These are phyloP conservation scores for Tubulanus polymorphus DNA, from an alignment of 2,888 invertebrate species.

Conservation along the genomic window DNA sequence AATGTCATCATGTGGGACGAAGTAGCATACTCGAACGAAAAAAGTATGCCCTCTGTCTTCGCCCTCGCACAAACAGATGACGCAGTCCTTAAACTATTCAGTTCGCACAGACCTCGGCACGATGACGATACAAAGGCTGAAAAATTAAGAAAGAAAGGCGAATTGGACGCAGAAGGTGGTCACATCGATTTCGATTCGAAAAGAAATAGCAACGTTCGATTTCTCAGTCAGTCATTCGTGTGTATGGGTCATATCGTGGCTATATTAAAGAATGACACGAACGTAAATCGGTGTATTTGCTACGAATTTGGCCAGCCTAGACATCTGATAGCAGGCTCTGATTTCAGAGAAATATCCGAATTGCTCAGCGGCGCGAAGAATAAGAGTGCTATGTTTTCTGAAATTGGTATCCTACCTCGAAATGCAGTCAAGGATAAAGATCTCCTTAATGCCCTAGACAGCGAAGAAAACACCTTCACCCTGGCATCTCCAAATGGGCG, in stretches of 20 bases:
- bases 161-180: background rate
- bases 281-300: constrained; percentile 1
- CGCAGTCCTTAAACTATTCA: background rate
- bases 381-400: constrained; percentile 2
- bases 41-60: background rate
- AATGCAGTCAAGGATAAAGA: background rate
- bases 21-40: constrained; percentile 1
- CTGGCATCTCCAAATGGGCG: background rate
- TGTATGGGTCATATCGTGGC: background rate
- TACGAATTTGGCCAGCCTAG: constrained; percentile 1
- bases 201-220: background rate
- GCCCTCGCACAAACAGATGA: background rate
- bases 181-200: constrained; percentile 1
- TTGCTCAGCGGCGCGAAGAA: constrained; percentile 3
- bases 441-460: background rate
- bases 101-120: constrained; percentile 1
- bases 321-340: background rate
- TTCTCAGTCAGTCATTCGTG: background rate
- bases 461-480: background rate
- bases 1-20: constrained; percentile 2
- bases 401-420: background rate
- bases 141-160: constrained; percentile 1
- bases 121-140: background rate
- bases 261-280: constrained; percentile 1
- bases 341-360: constrained; percentile 3